Evolutionary conservation across 2,113 vertebrate species (phyloP).

Genomic region (Melospiza georgiana): DNA sequence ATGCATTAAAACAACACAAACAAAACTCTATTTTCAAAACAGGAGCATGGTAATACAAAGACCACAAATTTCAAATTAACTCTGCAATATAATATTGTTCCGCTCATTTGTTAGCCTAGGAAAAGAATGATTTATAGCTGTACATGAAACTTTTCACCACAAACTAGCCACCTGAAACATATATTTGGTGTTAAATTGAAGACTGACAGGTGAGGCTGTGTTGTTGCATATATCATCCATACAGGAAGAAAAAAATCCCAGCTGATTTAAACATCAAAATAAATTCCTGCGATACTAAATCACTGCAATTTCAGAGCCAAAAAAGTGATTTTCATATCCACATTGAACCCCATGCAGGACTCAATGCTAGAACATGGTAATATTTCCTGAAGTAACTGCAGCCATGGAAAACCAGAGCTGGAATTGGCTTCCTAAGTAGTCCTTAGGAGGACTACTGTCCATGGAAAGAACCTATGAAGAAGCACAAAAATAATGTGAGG

Average conservation of each 20-base stretch:
- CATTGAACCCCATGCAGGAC: not conserved
- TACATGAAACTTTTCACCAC: not conserved
- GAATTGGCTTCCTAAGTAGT: too few relatives aligned
- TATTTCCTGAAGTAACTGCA: not conserved
- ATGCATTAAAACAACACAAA: not conserved
- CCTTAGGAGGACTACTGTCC: not conserved
- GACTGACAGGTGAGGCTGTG: not conserved
- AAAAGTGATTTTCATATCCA: not conserved
- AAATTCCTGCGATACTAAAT: fast-evolving
- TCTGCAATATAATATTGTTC: not conserved
- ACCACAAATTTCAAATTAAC: not conserved
- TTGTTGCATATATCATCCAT: not conserved
- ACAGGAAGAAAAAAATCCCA: not conserved
- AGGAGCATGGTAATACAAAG: not conserved
- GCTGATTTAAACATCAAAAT: not conserved
- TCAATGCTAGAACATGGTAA: not conserved
- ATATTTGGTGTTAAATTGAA: not conserved
- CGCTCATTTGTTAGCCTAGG: fast-evolving
- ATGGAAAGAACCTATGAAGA: not conserved
- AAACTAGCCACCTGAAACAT: not conserved
- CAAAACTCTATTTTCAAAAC: not conserved
- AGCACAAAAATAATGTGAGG: not conserved
- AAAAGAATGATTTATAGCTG: not conserved
- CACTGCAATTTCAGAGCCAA: not conserved
- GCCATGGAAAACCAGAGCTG: not conserved